These are phyloP conservation scores for Epistrophe eligans DNA, from an alignment of 2,888 invertebrate genomes.

Conservation along the genomic window DNA sequence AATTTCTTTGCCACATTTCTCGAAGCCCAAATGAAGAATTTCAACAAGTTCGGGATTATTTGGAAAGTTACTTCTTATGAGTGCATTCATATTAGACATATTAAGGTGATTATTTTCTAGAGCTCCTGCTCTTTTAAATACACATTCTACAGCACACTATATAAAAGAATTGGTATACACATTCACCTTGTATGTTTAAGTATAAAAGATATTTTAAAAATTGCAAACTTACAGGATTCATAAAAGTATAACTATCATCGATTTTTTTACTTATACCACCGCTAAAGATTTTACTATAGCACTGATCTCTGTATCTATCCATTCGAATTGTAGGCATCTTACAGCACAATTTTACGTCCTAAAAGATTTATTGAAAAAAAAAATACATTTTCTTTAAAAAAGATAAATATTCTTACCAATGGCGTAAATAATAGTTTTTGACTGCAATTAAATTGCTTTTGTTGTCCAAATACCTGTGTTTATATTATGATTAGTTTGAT, in stretches of 20 bases:
- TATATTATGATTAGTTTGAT: background rate
- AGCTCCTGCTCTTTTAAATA: constrained; percentile 42
- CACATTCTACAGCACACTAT: constrained; percentile 57
- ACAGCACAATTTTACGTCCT: constrained; percentile 57
- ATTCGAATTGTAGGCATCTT: constrained; percentile 24
- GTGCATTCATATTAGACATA: constrained; percentile 1
- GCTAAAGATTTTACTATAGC: constrained; percentile 8
- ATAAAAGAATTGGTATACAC: no score
- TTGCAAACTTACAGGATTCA: constrained; percentile 48
- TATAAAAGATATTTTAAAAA: background rate
- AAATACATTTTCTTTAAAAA: background rate
- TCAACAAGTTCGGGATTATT: constrained; percentile 13
- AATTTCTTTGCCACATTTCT: constrained; percentile 31
- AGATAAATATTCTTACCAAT: background rate
- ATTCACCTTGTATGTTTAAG: background rate
- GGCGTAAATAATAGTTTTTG: constrained; percentile 5
- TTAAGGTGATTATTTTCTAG: constrained; percentile 31
- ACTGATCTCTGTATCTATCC: constrained; percentile 20
- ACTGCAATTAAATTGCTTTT: constrained; percentile 10
- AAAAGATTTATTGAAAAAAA: background rate
- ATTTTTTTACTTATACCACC: background rate
- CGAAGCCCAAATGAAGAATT: constrained; percentile 23
- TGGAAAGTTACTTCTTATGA: constrained; percentile 36
- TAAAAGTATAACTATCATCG: constrained; percentile 18
- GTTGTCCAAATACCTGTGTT: background rate